Base-by-base conservation (phyloP, 2,113 vertebrate genomes). In the Ictidomys tridecemlineatus region DNA sequence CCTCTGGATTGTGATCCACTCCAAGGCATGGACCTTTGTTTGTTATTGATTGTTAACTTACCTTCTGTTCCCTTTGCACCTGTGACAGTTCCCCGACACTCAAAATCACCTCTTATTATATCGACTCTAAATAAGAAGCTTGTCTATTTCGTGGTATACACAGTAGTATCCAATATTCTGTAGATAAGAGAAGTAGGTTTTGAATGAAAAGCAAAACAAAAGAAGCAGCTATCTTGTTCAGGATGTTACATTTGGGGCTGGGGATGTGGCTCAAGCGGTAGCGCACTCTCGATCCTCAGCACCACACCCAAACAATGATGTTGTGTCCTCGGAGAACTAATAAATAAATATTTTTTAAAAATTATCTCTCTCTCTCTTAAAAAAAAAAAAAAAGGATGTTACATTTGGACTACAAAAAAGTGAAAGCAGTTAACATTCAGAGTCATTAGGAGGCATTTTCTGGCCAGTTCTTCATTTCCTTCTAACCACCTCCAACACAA, bases 191-290 rank as follows among this genome's bases (percentile, higher is more conserved):
- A 89, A 32, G 32, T 82, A 26, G 8, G 69, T 87, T 83, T 63
- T 34, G n/a, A 79, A 42, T 86, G 37, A 95, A 95, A 97, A 94
- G 16, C 53, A 80, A 96, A 94, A 74, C 37, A 74, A 85, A 89
- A 92, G 24, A 58, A 92, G 85, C 10, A 73, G 67, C 65, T 90
- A 17, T 65, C 34, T 12, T 84, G 34, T 77, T 90, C 45, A 63
- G 79, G 86, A 79, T 95, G 51, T 90, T 67, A 53, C 4, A 77
- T 18, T 72, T 45, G 8, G 45, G 45, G 45, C 45, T 45, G 45
- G 45, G 45, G 45, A 45, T 45, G 45, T 45, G 45, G 45, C 45
- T 45, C 8, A 45, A 45, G 45, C 8, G 45, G 45, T 45, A 45
- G 45, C 8, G 45, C 8, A 1, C 45, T 8, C 45, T 45, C 1